Evolutionary conservation across 1,140 invertebrate genomes (phyloP), one percentile per base, ranked within the genome.

Genomic region (Drosophila paulistorum): DNA sequence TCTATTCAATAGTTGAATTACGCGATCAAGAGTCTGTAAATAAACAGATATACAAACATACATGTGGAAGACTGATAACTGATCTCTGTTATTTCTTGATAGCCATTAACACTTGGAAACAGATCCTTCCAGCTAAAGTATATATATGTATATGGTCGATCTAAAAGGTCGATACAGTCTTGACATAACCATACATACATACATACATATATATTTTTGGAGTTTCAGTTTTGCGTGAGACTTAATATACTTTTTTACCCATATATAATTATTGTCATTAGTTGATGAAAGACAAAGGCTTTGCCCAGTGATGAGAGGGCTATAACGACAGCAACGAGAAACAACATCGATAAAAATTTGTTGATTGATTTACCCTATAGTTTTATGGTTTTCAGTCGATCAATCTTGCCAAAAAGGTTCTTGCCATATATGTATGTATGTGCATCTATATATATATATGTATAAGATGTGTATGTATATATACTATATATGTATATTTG

Each of bases 241-340:
- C 76, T 86, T 30, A 30, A 30, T 30, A 30, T 30, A 30, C 30
- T 82, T 77, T 86, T 87, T 87, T 77, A 51, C 45, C 58, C 48
- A 80, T 51, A 20, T 17, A 68, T 87, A 86, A 87, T 81, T 82
- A 87, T 87, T 81, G 74, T 81, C 86, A 87, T 87, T 87, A 87
- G 71, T 48, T 7, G 45, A 45, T 14, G n/a, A 45, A n/a, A 45
- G 42, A 48, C n/a, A 7, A 14, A 14, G 42, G 45, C 45, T 9
- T 48, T 48, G 7, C 33, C 9, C 30, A 65, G 62, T 54, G 54
- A 42, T 14, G 20, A 59, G 60, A 35, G 57, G 57, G 37, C 41
- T 65, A 60, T 62, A 17, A 17, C 17, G 17, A 17, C 17, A 17
- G 17, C 64, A 72, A 62, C 70, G 55, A 74, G 63, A 80, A 70